Evolutionary conservation across 2,888 invertebrate species (phyloP), one percentile per base, ranked within the genome.

Genomic region (Boloria euphrosyne): DNA sequence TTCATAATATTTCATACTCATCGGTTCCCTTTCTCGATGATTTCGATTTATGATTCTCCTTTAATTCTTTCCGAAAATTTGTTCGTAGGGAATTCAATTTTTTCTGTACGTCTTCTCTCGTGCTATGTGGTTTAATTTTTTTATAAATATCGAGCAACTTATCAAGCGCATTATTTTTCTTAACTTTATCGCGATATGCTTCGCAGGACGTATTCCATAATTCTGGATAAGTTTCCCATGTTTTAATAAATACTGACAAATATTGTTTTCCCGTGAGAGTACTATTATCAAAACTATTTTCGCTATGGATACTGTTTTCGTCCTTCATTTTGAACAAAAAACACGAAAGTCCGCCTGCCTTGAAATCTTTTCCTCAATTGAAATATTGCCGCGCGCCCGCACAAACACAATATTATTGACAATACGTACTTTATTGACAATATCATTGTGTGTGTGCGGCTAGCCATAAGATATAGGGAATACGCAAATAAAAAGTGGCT

Each of bases 81-180:
- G 38, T 55, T 31, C 55, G 31, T 17, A 55, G 17, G n/a, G 38
- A 14, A 55, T 55, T 55, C 10, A 55, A 10, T n/a, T 55, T 55
- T n/a, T 38, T 55, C 16, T 31, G 31, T 55, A 55, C 55, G 43
- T 55, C 55, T 38, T 55, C 43, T 43, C 38, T 55, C n/a, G 55
- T 55, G 38, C 38, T n/a, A n/a, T 13, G 14, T 55, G 55, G 55
- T 55, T 55, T 55, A 31, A 55, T 43, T 5, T 55, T 31, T 38
- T 55, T 55, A 38, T 55, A 55, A 17, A 55, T 55, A 16, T n/a
- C 55, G 17, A 55, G 38, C 16, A 55, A 14, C 16, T 55, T 55
- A 16, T 55, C 55, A 27, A 55, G 55, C 10, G 31, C 55, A 38
- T n/a, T 43, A 16, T 55, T 55, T 27, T 55, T 55, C 27, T 55